Percentiles rank a stretch among this genome's conserved stretches.
These are phyloP conservation scores for Syngnathus scovelli DNA, from an alignment of 2,113 vertebrate species.

Conservation along the genomic window DNA sequence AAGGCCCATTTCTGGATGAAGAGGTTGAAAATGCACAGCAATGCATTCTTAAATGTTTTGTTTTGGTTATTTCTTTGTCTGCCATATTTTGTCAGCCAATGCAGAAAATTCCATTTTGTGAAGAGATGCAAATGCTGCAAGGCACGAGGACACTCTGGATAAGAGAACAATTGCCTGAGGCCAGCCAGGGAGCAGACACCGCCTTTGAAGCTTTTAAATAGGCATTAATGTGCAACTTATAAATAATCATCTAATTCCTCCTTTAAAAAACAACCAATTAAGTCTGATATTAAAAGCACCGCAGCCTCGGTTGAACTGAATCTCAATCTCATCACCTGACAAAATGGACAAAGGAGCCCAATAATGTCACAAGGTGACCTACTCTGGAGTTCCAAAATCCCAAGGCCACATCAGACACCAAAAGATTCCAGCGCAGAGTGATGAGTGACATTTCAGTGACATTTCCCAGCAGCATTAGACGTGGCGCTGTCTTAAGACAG, in stretches of 20 bases:
- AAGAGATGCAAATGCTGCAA: constrained; percentile 81
- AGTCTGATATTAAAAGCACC: constrained; percentile 57
- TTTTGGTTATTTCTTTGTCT: constrained; percentile 65
- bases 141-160: constrained; percentile 76
- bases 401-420: constrained; percentile 47
- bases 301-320: neutral
- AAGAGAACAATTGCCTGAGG: constrained; percentile 73
- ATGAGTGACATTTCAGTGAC: constrained; percentile 77
- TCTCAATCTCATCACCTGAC: constrained; percentile 1
- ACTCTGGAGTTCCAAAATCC: constrained; percentile 39
- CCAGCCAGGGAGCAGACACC: constrained; percentile 58
- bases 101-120: constrained; percentile 84
- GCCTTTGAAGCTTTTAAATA: constrained; percentile 84
- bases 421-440: constrained; percentile 55
- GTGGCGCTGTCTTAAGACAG: constrained; percentile 45
- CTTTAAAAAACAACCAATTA: constrained; percentile 66
- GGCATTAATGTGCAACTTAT: constrained; percentile 75
- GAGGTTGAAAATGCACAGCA: constrained; percentile 66
- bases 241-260: constrained; percentile 79
- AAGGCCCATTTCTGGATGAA: constrained; percentile 77
- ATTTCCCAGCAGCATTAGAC: constrained; percentile 70
- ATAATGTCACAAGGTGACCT: constrained; percentile 56
- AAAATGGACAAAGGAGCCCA: constrained; percentile 47
- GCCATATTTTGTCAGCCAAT: constrained; percentile 74
- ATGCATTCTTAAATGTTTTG: constrained; percentile 84